phyloP scores from a whole-genome alignment of 2,888 invertebrate species.

The Conchocele bisecta region DNA sequence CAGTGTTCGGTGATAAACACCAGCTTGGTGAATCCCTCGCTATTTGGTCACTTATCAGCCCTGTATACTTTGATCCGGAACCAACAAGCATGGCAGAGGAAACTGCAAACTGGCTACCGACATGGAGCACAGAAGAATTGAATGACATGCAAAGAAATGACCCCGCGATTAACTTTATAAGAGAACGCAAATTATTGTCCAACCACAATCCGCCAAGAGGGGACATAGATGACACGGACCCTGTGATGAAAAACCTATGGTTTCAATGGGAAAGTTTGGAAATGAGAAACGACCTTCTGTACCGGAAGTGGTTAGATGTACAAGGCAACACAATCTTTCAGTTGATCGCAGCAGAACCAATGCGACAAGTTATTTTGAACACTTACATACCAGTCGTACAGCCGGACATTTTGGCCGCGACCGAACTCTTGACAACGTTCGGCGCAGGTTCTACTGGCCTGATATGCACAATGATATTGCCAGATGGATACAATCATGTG shows the following conservation, averaged over 20 bases:
- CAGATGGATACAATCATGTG: neutral
- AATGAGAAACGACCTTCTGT: neutral
- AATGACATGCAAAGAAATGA: conserved; percentile 2
- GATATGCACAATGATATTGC: neutral
- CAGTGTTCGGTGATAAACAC: neutral
- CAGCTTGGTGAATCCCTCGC: neutral
- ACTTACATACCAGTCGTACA: neutral
- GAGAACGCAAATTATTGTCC: neutral
- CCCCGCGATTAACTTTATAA: neutral
- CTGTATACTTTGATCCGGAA: neutral
- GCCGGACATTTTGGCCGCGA: neutral
- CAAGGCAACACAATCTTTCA: neutral
- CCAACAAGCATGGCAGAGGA: neutral
- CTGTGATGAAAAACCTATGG: neutral
- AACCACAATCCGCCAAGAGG: neutral
- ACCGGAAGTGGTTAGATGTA: neutral
- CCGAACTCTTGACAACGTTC: neutral
- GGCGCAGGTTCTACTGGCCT: neutral
- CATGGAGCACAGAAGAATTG: neutral
- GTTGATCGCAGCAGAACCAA: neutral
- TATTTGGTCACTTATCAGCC: conserved; percentile 1
- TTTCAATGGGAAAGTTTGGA: conserved; percentile 1
- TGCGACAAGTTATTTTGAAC: neutral
- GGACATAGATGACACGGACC: neutral
- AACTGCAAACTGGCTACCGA: conserved; percentile 1